A percentile compares a stretch with the other conserved stretches of the same genome.
Evolutionary conservation across 2,113 vertebrate genomes (phyloP).

Genomic region (Trogon surrucura): DNA sequence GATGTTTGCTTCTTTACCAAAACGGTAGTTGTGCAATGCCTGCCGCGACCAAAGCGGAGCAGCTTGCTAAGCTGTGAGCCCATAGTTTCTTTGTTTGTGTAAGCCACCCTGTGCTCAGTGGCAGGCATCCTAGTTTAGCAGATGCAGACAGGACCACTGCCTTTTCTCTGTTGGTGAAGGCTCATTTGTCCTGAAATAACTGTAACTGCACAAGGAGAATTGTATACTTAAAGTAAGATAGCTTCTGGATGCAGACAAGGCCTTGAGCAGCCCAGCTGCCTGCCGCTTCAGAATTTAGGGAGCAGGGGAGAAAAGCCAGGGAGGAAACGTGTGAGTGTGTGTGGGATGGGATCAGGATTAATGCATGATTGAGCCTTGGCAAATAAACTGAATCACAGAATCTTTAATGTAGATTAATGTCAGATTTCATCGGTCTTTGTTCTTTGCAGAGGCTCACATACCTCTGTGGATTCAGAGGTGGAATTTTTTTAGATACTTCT

Average conservation of each 20-base stretch:
- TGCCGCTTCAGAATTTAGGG: slow-evolving; percentile 45
- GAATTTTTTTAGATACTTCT: not conserved
- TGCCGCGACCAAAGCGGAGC: not conserved
- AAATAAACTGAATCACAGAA: slow-evolving; percentile 64
- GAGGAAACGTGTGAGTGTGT: slow-evolving; percentile 37
- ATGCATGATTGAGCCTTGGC: slow-evolving; percentile 61
- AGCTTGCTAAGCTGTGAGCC: not conserved
- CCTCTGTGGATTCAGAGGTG: not conserved
- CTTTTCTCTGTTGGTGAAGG: not conserved
- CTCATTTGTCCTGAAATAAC: not conserved
- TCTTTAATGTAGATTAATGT: slow-evolving; percentile 67
- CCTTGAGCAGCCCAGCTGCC: slow-evolving; percentile 13
- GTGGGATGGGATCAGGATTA: slow-evolving; percentile 62
- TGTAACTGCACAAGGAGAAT: not conserved
- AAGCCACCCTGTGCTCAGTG: fast-evolving
- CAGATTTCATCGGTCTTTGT: slow-evolving; percentile 71
- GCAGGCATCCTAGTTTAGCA: not conserved
- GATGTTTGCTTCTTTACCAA: not conserved
- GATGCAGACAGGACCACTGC: not conserved
- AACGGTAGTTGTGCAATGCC: not conserved
- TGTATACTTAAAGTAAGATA: not conserved
- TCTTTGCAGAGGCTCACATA: not conserved
- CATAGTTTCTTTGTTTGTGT: not conserved
- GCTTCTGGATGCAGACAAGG: not conserved
- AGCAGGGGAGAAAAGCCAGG: slow-evolving; percentile 26